Evolutionary conservation across 2,797 vertebrate species (phyloP).

Genomic region (Rhodeus uyekii): DNA sequence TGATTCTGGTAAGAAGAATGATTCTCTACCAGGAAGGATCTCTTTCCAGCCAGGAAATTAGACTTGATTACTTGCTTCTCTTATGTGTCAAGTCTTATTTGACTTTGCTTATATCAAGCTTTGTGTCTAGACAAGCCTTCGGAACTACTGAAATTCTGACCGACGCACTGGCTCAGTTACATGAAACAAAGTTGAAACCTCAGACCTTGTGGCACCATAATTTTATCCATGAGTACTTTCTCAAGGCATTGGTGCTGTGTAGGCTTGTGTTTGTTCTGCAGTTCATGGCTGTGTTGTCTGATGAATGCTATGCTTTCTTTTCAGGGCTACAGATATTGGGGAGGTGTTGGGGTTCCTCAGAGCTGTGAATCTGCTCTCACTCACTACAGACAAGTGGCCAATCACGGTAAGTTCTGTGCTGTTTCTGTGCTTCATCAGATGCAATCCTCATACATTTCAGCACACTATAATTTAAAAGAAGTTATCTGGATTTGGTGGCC

Average conservation of each 20-base stretch:
- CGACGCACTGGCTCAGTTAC: background rate
- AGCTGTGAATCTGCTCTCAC: conserved; percentile 98
- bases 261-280: background rate
- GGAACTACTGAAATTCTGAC: background rate
- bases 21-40: background rate
- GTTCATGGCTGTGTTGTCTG: background rate
- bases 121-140: background rate
- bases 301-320: conserved; percentile 5
- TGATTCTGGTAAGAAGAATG: conserved; percentile 86
- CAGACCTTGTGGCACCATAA: conserved; percentile 1
- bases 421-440: background rate
- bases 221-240: conserved; percentile 5
- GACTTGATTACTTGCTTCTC: background rate
- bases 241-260: background rate
- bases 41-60: background rate
- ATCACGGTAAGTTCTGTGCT: conserved; percentile 81
- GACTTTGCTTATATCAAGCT: conserved; percentile 1
- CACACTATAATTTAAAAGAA: background rate
- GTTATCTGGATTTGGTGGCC: background rate
- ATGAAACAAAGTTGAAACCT: background rate
- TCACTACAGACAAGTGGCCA: conserved; percentile 94
- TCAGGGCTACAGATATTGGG: conserved; percentile 98
- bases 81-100: background rate
- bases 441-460: background rate
- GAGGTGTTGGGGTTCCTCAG: conserved; percentile 94